A percentile compares a stretch with the other conserved stretches of the same genome.
These are phyloP conservation scores for Argya squamiceps DNA, from an alignment of 2,797 vertebrate genomes.

Conservation along the genomic window DNA sequence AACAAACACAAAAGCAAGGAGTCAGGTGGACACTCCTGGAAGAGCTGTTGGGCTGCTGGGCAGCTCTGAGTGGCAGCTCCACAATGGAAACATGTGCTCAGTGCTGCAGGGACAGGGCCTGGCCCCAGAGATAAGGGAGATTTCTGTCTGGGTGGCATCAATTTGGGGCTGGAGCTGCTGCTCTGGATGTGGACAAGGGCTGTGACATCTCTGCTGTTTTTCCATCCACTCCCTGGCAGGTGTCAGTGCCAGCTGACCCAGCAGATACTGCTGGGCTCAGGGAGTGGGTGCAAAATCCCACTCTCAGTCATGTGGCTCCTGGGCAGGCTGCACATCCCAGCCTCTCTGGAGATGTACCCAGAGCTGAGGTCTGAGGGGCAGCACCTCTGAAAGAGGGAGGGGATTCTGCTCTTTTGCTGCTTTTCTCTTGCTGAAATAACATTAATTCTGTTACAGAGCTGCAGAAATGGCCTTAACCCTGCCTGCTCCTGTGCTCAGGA, in stretches of 20 bases:
- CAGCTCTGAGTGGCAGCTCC: not conserved
- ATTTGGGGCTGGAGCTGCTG: not conserved
- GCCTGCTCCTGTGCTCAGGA: not conserved
- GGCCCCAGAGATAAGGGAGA: not conserved
- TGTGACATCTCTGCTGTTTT: not conserved
- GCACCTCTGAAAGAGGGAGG: not conserved
- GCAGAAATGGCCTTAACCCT: not conserved
- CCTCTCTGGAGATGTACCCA: not conserved
- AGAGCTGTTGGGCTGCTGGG: not conserved
- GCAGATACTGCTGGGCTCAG: not conserved
- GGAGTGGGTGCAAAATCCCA: rapidly evolving
- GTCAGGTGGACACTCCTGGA: not conserved
- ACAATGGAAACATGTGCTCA: not conserved
- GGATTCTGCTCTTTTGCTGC: not conserved
- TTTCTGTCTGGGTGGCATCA: not conserved
- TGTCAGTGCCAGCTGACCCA: not conserved
- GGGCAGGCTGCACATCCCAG: not conserved
- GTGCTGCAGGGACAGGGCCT: not conserved
- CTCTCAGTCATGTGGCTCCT: rapidly evolving
- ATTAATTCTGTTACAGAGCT: not conserved
- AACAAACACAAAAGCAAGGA: not conserved
- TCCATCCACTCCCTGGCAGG: not conserved
- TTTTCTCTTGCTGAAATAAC: not conserved
- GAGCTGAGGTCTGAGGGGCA: not conserved
- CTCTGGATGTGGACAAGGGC: not conserved